These are phyloP conservation scores for Athalia rosae DNA, from an alignment of 2,888 invertebrate genomes.

Conservation along the genomic window DNA sequence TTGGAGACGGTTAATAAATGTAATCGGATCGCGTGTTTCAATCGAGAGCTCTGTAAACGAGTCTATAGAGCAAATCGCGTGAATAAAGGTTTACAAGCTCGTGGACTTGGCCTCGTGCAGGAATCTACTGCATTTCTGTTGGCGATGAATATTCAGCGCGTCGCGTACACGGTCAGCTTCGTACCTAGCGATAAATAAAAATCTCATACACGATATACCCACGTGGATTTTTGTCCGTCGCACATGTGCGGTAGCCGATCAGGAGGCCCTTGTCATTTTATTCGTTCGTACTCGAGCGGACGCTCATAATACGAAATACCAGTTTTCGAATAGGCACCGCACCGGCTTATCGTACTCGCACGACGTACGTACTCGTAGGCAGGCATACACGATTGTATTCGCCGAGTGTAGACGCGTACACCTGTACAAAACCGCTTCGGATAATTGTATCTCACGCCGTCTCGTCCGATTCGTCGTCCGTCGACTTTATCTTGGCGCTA, in stretches of 20 bases:
- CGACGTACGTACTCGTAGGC: background rate
- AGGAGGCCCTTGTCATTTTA: too few relatives aligned
- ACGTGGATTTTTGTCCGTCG: too few relatives aligned
- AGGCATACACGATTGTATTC: too few relatives aligned
- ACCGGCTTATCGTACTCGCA: background rate
- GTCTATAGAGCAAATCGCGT: slow-evolving; percentile 9
- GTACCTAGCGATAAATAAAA: slow-evolving; percentile 6
- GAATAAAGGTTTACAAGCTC: background rate
- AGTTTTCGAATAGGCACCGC: slow-evolving; percentile 10
- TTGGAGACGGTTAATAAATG: background rate
- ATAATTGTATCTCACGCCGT: slow-evolving; percentile 66
- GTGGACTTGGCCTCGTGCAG: background rate
- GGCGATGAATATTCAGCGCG: slow-evolving; percentile 32
- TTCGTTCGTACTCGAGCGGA: background rate
- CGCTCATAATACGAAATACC: slow-evolving; percentile 17
- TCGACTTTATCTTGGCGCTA: slow-evolving; percentile 69
- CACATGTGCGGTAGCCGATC: too few relatives aligned
- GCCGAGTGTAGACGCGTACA: too few relatives aligned
- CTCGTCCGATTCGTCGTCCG: slow-evolving; percentile 68
- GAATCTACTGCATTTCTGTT: background rate
- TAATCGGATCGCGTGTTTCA: slow-evolving; percentile 31
- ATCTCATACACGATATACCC: background rate
- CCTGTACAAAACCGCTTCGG: slow-evolving; percentile 36
- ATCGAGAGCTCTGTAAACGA: background rate
- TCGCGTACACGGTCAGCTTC: background rate